These are phyloP conservation scores for Morone saxatilis DNA, from an alignment of 2,113 vertebrate species.

Conservation along the genomic window DNA sequence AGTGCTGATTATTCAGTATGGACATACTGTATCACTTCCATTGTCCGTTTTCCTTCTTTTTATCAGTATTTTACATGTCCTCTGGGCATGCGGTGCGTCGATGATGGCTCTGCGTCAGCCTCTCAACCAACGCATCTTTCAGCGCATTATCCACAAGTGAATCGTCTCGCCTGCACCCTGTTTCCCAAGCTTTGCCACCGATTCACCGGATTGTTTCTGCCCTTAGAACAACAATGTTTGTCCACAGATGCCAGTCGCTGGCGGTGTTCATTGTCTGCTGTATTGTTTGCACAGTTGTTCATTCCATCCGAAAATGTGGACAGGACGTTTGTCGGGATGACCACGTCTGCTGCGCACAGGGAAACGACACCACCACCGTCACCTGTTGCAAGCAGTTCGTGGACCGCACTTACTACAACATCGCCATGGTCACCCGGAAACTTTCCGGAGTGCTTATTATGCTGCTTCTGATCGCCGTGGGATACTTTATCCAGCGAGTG, in stretches of 20 bases:
- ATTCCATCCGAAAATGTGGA: slow-evolving; percentile 77
- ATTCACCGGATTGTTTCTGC: background rate
- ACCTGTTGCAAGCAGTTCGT: slow-evolving; percentile 84
- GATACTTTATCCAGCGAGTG: slow-evolving; percentile 88
- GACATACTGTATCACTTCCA: background rate
- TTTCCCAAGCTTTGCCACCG: background rate
- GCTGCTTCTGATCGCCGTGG: slow-evolving; percentile 89
- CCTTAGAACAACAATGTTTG: slow-evolving; percentile 32
- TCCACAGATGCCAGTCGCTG: slow-evolving; percentile 20
- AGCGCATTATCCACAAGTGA: background rate
- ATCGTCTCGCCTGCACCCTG: slow-evolving; percentile 5
- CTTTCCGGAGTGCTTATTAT: slow-evolving; percentile 89
- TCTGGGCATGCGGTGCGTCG: slow-evolving; percentile 1
- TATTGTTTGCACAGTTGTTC: slow-evolving; percentile 35
- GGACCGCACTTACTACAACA: slow-evolving; percentile 86
- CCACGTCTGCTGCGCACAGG: slow-evolving; percentile 85
- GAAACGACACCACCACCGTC: slow-evolving; percentile 73
- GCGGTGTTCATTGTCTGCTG: slow-evolving; percentile 12
- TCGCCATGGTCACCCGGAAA: slow-evolving; percentile 89
- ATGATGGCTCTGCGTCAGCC: slow-evolving; percentile 44
- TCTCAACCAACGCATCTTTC: slow-evolving; percentile 21
- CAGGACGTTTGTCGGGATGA: slow-evolving; percentile 82
- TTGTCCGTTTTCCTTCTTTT: background rate
- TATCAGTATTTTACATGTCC: background rate
- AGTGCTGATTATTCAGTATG: background rate